A percentile compares a stretch with the other conserved stretches of the same genome.
Evolutionary conservation across 1,140 invertebrate species (phyloP).

Genomic region (Leguminivora glycinivorella): DNA sequence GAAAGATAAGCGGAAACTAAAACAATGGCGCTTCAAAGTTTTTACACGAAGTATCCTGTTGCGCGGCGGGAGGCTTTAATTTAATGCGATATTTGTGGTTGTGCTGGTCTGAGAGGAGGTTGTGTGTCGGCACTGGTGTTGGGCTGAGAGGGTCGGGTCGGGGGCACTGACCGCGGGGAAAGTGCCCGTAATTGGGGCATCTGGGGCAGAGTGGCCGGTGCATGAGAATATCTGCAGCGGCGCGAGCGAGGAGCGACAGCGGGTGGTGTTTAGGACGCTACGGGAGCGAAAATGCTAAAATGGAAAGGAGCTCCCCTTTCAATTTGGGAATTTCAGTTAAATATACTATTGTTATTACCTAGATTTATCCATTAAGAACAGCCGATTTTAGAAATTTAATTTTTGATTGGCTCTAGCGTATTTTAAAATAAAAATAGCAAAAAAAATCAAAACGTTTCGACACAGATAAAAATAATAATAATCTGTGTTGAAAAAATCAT

Average conservation of each 20-base stretch:
- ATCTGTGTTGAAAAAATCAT: too few species aligned
- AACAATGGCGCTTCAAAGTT: neutral
- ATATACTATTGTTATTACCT: too few species aligned
- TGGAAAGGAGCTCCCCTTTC: too few species aligned
- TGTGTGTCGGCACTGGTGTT: neutral
- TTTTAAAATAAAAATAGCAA: too few species aligned
- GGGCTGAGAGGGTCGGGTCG: too few species aligned
- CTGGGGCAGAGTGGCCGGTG: slow-evolving; percentile 12
- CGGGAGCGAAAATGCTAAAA: too few species aligned
- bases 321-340: too few species aligned
- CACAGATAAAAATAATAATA: too few species aligned
- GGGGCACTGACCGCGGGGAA: slow-evolving; percentile 21
- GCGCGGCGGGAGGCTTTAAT: neutral
- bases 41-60: neutral
- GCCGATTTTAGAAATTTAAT: too few species aligned
- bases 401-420: too few species aligned
- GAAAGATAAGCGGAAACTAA: neutral
- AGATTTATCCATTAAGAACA: too few species aligned
- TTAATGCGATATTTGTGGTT: slow-evolving; percentile 4
- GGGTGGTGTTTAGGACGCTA: neutral
- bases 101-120: neutral
- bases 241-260: neutral
- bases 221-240: slow-evolving; percentile 20
- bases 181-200: slow-evolving; percentile 21
- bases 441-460: too few species aligned